Evolutionary conservation across 2,888 invertebrate genomes (phyloP).

Genomic region (Limnephilus rhombicus): DNA sequence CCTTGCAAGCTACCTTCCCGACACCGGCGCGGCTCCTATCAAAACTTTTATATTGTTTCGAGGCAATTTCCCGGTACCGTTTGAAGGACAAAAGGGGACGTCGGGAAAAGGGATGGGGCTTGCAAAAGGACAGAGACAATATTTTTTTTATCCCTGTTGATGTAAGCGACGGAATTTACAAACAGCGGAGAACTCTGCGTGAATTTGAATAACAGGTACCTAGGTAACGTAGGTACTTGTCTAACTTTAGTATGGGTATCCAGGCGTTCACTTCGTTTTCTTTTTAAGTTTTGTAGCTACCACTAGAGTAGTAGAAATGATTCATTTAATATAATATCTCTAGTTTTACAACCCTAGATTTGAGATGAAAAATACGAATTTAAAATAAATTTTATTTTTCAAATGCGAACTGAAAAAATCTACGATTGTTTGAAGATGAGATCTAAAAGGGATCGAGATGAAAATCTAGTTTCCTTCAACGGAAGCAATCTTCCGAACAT

Average conservation of each 20-base stretch:
- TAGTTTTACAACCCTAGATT: neutral
- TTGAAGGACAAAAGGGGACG: conserved; percentile 49
- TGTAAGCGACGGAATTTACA: conserved; percentile 35
- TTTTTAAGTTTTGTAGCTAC: neutral
- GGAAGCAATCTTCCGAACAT: too few relatives aligned
- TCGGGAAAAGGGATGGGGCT: neutral
- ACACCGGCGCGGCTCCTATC: conserved; percentile 53
- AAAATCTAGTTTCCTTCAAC: too few relatives aligned
- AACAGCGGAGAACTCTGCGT: neutral
- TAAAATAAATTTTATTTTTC: too few relatives aligned
- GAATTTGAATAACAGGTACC: conserved; percentile 28
- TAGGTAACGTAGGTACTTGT: neutral
- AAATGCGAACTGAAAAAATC: too few relatives aligned
- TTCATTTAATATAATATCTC: neutral
- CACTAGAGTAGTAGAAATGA: neutral
- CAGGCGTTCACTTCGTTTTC: neutral
- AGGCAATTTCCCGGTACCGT: conserved; percentile 51
- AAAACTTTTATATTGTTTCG: conserved; percentile 62
- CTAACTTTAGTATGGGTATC: neutral
- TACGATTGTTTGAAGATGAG: too few relatives aligned
- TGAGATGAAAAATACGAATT: too few relatives aligned
- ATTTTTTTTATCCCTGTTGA: conserved; percentile 31
- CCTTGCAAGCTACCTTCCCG: conserved; percentile 24
- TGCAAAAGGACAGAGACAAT: conserved; percentile 31
- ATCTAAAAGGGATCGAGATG: too few relatives aligned